Evolutionary conservation across 2,888 invertebrate species (phyloP), one percentile per base, ranked within the genome.

Genomic region (Morpho achilles): DNA sequence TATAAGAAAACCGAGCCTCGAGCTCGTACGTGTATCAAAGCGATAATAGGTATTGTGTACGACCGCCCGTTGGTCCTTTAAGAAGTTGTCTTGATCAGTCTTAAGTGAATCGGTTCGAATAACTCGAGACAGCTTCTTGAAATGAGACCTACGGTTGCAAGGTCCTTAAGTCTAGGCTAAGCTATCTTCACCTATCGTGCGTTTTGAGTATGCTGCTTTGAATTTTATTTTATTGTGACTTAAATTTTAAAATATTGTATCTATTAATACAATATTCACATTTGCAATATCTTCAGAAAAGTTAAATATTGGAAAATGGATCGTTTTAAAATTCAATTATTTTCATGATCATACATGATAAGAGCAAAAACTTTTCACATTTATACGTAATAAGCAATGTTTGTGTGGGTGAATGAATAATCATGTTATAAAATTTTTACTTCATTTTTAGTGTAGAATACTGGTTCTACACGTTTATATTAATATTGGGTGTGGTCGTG

Each of bases 21-120:
- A 70, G 70, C 84, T 86, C 84, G 77, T 67, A 82, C 86, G 90
- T 91, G 91, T 91, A 91, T 90, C 83, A 86, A 80, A 89, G 91
- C 91, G 90, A 91, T 91, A 91, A 89, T 88, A 87, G 83, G 61
- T 86, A 82, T 78, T 79, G 69, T 77, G 68, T 80, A 79, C 75
- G 81, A 71, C 80, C 79, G 68, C 66, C 73, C 73, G 79, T 73
- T 73, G 64, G 76, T 76, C 70, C 52, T 72, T 78, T 71, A 74
- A 79, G 80, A 74, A 79, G 80, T 61, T 72, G 79, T 80, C 80
- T 75, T 69, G 68, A 69, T 59, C 53, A 53, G 56, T 50, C 47
- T 16, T 45, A 45, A 49, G 54, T 51, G 53, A 61, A 32, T 62
- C 58, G 58, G 32, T 32, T 32, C 32, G 32, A 32, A 32, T 53